Base-by-base conservation (phyloP, 2,113 vertebrate genomes). In the Carettochelys insculpta region DNA sequence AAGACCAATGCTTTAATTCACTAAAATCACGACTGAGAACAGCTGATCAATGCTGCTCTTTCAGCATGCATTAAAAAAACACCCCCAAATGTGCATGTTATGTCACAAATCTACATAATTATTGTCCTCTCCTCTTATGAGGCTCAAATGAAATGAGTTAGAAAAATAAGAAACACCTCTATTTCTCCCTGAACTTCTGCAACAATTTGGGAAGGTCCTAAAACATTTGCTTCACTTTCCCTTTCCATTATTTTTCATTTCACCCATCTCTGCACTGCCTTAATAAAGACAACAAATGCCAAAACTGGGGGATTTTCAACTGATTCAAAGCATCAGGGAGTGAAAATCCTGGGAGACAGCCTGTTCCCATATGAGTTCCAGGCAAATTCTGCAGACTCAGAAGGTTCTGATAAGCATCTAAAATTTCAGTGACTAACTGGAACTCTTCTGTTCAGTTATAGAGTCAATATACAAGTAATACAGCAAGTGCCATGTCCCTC, bases 401-500 rank as follows among this genome's bases (percentile, higher is more conserved):
- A 6, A 85, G 4, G n/a, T 20, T 88, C 41, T 92, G 54, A 52
- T 52, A 2, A 82, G 54, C 51, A 88, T 41, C 43, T 76, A 71
- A 84, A 84, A 61, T 29, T 10, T 91, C 84, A n/a, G 16, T 80
- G 86, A 68, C 25, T 51, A 19, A 80, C 2, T 86, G 27, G 43
- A 1, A 53, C 75, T 71, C 8, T 76, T 78, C 43, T 24, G 11
- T 56, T 31, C 54, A 31, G 13, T 56, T 56, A 51, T 29, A 88
- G 43, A 82, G 82, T 6, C 6, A 24, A 75, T 8, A 11, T 19
- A 54, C 20, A 76, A 76, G 68, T 25, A 82, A n/a, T 75, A 91
- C 82, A 0, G 1, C 0, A 88, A 31, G 10, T 83, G 80, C 0
- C 0, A 19, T 20, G 11, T 6, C 11, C 16, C 82, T 87, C 54